Percentiles rank a stretch among this genome's conserved stretches.
Evolutionary conservation across 2,888 invertebrate species (phyloP).

Genomic region (Xylota segnis): DNA sequence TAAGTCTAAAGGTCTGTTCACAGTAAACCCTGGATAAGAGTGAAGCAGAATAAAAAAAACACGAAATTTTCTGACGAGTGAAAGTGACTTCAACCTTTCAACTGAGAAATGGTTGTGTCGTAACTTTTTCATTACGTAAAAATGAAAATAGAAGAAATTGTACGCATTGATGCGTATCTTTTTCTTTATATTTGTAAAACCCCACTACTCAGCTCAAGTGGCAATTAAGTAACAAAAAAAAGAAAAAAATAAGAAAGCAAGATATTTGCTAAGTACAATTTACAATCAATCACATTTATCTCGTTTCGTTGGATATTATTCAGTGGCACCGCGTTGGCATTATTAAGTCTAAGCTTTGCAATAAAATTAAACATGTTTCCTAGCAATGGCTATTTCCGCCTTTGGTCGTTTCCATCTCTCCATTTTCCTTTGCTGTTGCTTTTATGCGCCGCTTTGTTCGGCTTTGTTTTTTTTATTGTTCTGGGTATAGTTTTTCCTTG

Average conservation of each 20-base stretch:
- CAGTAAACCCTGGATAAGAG: neutral
- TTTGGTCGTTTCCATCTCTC: neutral
- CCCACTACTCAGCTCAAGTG: conserved; percentile 26
- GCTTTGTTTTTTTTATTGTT: conserved; percentile 31
- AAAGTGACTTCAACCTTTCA: conserved; percentile 40
- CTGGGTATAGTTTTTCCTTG: conserved; percentile 26
- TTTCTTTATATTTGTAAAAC: conserved; percentile 5
- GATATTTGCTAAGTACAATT: conserved; percentile 4
- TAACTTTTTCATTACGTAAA: conserved; percentile 41
- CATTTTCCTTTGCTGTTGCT: conserved; percentile 21
- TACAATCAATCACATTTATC: conserved; percentile 48
- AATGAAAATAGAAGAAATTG: conserved; percentile 36
- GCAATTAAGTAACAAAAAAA: conserved; percentile 22
- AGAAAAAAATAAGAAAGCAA: neutral
- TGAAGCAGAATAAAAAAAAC: conserved; percentile 14
- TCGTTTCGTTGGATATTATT: conserved; percentile 10
- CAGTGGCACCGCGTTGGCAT: conserved; percentile 35
- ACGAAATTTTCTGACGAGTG: conserved; percentile 27
- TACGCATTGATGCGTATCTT: conserved; percentile 43
- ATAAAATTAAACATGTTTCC: conserved; percentile 21
- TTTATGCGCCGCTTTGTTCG: conserved; percentile 59
- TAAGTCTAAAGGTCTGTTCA: conserved; percentile 14
- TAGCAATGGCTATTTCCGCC: conserved; percentile 17
- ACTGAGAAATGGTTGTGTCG: conserved; percentile 36
- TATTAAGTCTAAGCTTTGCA: conserved; percentile 62